Evolutionary conservation across 2,797 vertebrate genomes (phyloP).

Genomic region (Halcyon badia): DNA sequence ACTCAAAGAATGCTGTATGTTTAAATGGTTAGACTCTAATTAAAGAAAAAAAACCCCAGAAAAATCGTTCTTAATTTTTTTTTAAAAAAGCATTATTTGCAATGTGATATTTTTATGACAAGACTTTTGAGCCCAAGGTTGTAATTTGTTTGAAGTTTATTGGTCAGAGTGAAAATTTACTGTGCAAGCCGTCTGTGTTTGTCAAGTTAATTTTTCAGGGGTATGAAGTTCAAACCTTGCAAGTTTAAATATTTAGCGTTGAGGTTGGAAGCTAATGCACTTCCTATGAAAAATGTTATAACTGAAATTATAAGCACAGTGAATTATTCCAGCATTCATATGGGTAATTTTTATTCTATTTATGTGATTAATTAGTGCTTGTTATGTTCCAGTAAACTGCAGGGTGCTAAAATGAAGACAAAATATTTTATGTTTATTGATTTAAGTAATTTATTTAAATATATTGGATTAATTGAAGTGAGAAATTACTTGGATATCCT

Average conservation of each 20-base stretch:
- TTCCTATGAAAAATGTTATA: background rate
- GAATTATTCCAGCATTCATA: background rate
- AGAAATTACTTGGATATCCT: background rate
- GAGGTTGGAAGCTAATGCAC: background rate
- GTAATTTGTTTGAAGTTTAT: conserved; percentile 19
- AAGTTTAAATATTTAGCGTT: conserved; percentile 35
- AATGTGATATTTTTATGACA: background rate
- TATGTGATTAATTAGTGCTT: background rate
- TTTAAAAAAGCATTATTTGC: background rate
- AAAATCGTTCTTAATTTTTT: background rate
- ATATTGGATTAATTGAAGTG: background rate
- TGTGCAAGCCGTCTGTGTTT: background rate
- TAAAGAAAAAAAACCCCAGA: background rate
- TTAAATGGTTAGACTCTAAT: background rate
- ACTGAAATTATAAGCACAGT: background rate
- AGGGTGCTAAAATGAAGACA: background rate
- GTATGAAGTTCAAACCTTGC: background rate
- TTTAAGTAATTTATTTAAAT: conserved; percentile 15
- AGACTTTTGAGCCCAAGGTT: background rate
- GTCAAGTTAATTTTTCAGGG: conserved; percentile 9
- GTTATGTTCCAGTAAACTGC: background rate
- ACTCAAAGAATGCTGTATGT: background rate
- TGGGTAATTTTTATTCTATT: background rate
- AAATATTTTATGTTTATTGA: background rate
- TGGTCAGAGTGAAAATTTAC: conserved; percentile 12